These are phyloP conservation scores for Ephialtes manifestator DNA, from an alignment of 2,888 invertebrate genomes.

Conservation along the genomic window DNA sequence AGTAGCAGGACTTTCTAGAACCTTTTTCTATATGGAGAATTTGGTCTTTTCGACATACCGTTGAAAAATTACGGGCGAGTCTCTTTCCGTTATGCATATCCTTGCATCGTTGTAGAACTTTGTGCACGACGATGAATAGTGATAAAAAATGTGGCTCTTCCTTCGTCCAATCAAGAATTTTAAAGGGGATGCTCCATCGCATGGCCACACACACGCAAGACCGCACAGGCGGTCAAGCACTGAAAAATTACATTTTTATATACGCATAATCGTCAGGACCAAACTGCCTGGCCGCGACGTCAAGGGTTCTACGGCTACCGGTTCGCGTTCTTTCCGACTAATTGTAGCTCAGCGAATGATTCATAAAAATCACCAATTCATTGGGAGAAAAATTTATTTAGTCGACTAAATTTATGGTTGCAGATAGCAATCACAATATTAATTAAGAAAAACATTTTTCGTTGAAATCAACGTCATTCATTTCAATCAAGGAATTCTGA, in stretches of 20 bases:
- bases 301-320: conserved; percentile 8
- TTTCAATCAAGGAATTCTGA: too few species aligned
- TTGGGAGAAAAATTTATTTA: not conserved
- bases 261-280: conserved; percentile 74
- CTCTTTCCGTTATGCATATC: not conserved
- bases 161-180: conserved; percentile 60
- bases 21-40: conserved; percentile 39
- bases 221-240: conserved; percentile 76
- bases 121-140: conserved; percentile 10
- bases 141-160: conserved; percentile 43
- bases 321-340: conserved; percentile 7
- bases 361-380: not conserved
- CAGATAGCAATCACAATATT: too few species aligned
- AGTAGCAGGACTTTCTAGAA: conserved; percentile 22
- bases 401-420: too few species aligned
- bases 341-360: not conserved
- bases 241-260: conserved; percentile 82
- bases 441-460: too few species aligned
- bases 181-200: conserved; percentile 52
- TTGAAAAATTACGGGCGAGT: conserved; percentile 14
- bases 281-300: conserved; percentile 43
- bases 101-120: not conserved
- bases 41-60: conserved; percentile 40
- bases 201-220: conserved; percentile 72
- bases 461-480: too few species aligned